Conservation (phyloP, 2,113 vertebrate genomes). For the Lampris megalopsis region DNA sequence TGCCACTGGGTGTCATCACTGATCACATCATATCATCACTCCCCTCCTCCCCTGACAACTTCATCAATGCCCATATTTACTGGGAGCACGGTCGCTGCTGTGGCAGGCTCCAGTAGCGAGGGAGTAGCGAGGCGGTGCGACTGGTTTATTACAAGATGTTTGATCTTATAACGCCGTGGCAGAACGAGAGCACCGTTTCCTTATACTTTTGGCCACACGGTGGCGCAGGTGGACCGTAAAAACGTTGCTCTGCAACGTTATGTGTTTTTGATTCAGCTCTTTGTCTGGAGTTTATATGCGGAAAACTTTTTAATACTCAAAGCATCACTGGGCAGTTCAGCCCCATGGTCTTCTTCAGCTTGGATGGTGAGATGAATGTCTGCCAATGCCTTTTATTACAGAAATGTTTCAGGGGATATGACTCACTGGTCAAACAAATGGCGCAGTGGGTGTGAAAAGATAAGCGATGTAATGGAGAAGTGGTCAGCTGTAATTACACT, state of each 20-base stretch:
- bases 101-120: constrained; percentile 34
- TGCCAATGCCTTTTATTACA: neutral
- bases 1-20: constrained; percentile 72
- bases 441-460: neutral
- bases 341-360: neutral
- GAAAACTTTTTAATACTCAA: neutral
- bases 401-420: neutral
- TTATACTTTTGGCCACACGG: constrained; percentile 72
- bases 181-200: neutral
- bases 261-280: constrained; percentile 11
- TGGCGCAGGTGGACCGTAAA: constrained; percentile 69
- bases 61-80: constrained; percentile 65
- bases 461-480: neutral
- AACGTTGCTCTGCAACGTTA: constrained; percentile 1
- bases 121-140: neutral
- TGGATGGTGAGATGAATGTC: neutral
- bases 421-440: neutral
- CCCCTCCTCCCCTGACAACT: constrained; percentile 49
- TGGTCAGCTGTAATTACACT: neutral
- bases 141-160: constrained; percentile 34
- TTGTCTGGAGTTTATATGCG: constrained; percentile 11
- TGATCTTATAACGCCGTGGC: neutral
- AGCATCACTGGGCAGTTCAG: neutral
- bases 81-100: constrained; percentile 33
- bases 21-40: constrained; percentile 67